Evolutionary conservation across 2,888 invertebrate genomes (phyloP).

Genomic region (Philereme transversata): DNA sequence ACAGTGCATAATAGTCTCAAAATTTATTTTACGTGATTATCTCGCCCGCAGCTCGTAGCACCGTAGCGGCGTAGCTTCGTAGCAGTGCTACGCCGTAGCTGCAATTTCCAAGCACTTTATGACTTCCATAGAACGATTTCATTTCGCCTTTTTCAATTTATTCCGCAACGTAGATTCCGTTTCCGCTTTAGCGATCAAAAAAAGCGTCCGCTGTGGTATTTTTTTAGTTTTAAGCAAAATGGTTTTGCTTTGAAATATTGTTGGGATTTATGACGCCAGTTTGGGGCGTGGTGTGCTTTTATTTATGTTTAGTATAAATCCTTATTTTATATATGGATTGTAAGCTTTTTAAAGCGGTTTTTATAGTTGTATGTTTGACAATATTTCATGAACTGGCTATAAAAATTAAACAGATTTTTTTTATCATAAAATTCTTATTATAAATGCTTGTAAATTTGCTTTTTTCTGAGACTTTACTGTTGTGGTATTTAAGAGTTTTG

Average conservation of each 20-base stretch:
- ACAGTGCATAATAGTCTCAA: background rate
- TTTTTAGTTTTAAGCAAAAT: conserved; percentile 1
- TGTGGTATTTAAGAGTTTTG: no score
- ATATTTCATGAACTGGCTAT: no score
- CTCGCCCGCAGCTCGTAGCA: conserved; percentile 15
- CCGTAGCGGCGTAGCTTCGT: conserved; percentile 25
- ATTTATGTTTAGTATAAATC: no score
- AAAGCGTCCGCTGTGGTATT: background rate
- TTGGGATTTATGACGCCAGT: conserved; percentile 6
- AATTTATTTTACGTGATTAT: conserved; percentile 11
- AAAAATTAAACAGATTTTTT: no score
- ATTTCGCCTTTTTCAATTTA: conserved; percentile 13
- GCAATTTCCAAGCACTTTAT: conserved; percentile 15
- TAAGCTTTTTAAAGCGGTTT: no score
- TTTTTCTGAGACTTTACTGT: no score
- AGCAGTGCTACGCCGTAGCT: conserved; percentile 29
- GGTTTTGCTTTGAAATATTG: conserved; percentile 15
- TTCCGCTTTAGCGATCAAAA: conserved; percentile 21
- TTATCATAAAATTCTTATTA: no score
- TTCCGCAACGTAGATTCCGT: conserved; percentile 18
- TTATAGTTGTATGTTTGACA: no score
- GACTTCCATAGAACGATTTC: conserved; percentile 14
- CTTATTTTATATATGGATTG: no score
- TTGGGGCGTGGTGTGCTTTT: background rate
- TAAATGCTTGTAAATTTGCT: no score